Base-by-base conservation (phyloP, 2,797 vertebrate genomes). In the Champsocephalus esox region DNA sequence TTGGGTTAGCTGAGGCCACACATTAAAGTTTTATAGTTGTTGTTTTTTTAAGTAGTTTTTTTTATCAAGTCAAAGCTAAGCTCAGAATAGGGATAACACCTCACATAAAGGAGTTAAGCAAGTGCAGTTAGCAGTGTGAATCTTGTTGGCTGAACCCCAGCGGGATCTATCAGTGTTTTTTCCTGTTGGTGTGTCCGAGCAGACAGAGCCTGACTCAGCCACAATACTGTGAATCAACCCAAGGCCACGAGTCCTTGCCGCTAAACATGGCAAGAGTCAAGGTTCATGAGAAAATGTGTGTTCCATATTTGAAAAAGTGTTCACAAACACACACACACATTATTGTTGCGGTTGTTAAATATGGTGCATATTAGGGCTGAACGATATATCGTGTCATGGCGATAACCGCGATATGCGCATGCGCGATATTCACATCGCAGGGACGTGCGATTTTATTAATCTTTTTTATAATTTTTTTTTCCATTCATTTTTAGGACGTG, bases 201-300 rank as follows among this genome's bases (percentile, higher is more conserved):
- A 73, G 80, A 84, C 60, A 24, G 73, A 82, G 63, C 28, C 71
- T 77, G 64, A 81, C 64, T 82, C 41, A 51, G 73, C 66, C 73
- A 79, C 78, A 83, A 87, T 75, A 65, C 38, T 71, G 44, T 65
- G 80, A 87, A 83, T 84, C 83, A 77, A 70, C 41, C 52, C 83
- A 87, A 80, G 79, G 81, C 55, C 79, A 80, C 57, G 17, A 66
- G 73, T 78, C 77, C 45, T 70, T 48, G 43, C 50, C 41, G 38
- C 73, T 72, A 79, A 87, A 82, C 85, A 75, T 84, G 82, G 88
- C 55, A 51, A 54, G 86, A 84, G 87, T 88, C 86, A 88, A 86
- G 83, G 89, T 76, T 89, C 88, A 91, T 92, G 90, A 91, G 91
- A 92, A 93, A 85, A 84, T 70, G 21, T 79, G 75, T 45, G 70